phyloP scores from a whole-genome alignment of 1,140 invertebrate species.

The Aphidius gifuensis region DNA sequence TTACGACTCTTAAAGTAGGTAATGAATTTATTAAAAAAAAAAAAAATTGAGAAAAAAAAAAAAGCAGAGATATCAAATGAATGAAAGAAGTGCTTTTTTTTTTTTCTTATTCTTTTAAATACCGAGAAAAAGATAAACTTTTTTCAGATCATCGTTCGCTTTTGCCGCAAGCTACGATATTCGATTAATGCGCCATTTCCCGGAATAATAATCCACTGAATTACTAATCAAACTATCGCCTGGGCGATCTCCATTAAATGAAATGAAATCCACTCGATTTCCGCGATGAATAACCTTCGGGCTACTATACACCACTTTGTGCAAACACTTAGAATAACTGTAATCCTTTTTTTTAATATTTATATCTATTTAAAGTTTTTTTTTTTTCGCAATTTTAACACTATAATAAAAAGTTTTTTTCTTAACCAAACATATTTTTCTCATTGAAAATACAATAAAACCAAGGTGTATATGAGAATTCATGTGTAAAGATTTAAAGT shows the following conservation, averaged over 20 bases:
- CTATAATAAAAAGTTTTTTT: too few species aligned
- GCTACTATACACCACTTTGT: too few species aligned
- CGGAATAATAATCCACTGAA: constrained; percentile 38
- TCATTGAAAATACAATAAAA: constrained; percentile 8
- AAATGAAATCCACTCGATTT: constrained; percentile 27
- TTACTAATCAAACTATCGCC: constrained; percentile 34
- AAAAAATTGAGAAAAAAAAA: too few species aligned
- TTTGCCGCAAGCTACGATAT: constrained; percentile 30
- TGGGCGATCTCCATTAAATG: constrained; percentile 28
- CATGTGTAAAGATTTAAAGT: background rate
- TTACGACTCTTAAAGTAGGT: too few species aligned
- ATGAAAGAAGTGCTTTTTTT: too few species aligned
- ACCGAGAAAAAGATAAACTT: background rate
- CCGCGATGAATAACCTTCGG: constrained; percentile 17
- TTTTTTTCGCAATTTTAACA: too few species aligned
- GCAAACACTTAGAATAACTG: too few species aligned
- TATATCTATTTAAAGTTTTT: too few species aligned
- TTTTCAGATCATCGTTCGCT: background rate
- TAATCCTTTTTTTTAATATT: background rate
- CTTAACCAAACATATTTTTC: too few species aligned
- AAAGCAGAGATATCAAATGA: too few species aligned
- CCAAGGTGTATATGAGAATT: background rate
- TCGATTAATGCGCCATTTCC: constrained; percentile 36
- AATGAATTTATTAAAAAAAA: too few species aligned
- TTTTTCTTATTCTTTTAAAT: too few species aligned